phyloP scores from a whole-genome alignment of 2,888 invertebrate species.

The Conus canariensis region DNA sequence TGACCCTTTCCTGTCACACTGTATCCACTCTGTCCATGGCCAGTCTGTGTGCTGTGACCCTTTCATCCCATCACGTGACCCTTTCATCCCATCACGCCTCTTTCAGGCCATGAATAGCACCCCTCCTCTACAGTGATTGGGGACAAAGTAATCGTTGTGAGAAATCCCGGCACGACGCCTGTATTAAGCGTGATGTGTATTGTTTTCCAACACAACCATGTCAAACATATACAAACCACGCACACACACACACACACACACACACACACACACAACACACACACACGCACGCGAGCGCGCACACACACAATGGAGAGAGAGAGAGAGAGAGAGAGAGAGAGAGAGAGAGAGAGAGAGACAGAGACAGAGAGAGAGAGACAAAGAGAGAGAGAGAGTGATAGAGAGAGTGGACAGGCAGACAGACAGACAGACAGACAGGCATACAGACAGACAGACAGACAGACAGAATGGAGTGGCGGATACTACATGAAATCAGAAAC shows the following conservation, averaged over 20 bases:
- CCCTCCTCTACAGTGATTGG: too few species aligned
- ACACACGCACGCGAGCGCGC: not conserved
- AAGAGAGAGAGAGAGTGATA: not conserved
- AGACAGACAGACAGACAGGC: not conserved
- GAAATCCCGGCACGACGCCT: too few species aligned
- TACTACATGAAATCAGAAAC: too few species aligned
- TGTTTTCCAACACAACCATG: too few species aligned
- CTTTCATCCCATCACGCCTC: too few species aligned
- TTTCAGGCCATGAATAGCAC: too few species aligned
- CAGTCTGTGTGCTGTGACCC: too few species aligned
- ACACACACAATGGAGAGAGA: not conserved
- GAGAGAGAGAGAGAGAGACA: not conserved
- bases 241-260: not conserved
- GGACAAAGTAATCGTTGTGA: too few species aligned
- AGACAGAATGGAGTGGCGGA: not conserved
- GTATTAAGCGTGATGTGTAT: too few species aligned
- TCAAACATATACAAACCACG: not conserved
- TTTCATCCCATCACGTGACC: too few species aligned
- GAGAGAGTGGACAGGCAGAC: not conserved
- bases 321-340: not conserved
- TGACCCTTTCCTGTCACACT: too few species aligned
- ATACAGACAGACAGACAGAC: not conserved
- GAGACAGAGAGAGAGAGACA: not conserved
- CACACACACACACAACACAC: conserved; percentile 28
- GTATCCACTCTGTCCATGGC: too few species aligned